Evolutionary conservation across 2,113 vertebrate species (phyloP), one percentile per base, ranked within the genome.

Genomic region (Ursus arctos): DNA sequence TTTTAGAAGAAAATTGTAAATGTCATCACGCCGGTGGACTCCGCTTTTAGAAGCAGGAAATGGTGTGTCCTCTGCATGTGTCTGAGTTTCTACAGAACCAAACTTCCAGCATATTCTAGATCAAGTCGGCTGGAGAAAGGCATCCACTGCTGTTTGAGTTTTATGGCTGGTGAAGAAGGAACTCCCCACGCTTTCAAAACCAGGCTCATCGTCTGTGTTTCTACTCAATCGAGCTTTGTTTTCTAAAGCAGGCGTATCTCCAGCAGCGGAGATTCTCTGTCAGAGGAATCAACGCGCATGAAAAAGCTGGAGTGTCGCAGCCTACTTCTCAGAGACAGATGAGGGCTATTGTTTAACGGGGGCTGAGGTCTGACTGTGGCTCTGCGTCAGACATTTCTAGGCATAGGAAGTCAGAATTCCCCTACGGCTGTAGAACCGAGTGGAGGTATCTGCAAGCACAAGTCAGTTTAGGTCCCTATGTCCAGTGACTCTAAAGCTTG

Each of bases 21-120:
- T 81, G 53, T 43, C 4, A 90, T 31, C 47, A 0, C 87, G 74
- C 18, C 81, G 84, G 99, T 98, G 98, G 97, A 98, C 98, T 96
- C 98, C 95, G 98, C 99, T 99, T 89, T 99, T 99, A 0, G 99
- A 98, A 90, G 98, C 98, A 89, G 99, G 99, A 97, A 99, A 99
- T 80, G 93, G 99, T 99, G 93, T 98, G 99, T 16, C 99, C 98
- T 99, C 99, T 95, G 99, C 99, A 93, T 99, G 99, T 10, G 99
- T 99, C 98, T 99, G 99, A 2, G 99, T 99, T 98, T 99, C 99
- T n/a, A 99, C 99, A 0, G 99, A 99, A 99, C 98, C 99, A 99
- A 71, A 99, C 99, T 94, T 99, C 99, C 99, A 99, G 99, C 0
- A 98, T 98, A 94, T 99, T 99, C 99, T 99, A 99, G 71, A 99